These are phyloP conservation scores for Spinibarbus caldwelli DNA, from an alignment of 2,797 vertebrate genomes.

Conservation along the genomic window DNA sequence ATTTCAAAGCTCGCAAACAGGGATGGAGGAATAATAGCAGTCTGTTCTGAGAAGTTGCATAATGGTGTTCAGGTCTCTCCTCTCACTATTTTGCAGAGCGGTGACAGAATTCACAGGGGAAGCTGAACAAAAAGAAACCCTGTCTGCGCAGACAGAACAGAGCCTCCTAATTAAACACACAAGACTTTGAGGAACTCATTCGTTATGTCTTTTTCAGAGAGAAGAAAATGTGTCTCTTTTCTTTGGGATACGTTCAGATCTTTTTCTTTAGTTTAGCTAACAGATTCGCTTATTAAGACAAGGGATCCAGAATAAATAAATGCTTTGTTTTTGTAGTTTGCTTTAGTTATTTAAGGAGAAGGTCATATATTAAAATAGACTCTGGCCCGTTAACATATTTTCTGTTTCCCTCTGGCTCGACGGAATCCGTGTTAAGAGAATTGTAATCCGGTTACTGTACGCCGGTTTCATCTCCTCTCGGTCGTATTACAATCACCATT, in stretches of 20 bases:
- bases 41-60: slow-evolving; percentile 40
- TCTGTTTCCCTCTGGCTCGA: neutral
- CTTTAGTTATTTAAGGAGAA: neutral
- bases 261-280: neutral
- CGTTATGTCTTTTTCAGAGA: slow-evolving; percentile 42
- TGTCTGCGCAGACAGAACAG: slow-evolving; percentile 49
- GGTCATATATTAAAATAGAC: slow-evolving; percentile 9
- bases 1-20: slow-evolving; percentile 32
- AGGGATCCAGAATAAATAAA: neutral
- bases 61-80: slow-evolving; percentile 44
- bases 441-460: slow-evolving; percentile 27
- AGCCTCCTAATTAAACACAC: slow-evolving; percentile 59
- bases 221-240: slow-evolving; percentile 20
- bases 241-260: neutral
- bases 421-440: slow-evolving; percentile 16
- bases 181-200: slow-evolving; percentile 54
- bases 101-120: slow-evolving; percentile 65
- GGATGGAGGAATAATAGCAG: slow-evolving; percentile 37
- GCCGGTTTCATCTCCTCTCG: slow-evolving; percentile 32
- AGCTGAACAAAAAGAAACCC: slow-evolving; percentile 55
- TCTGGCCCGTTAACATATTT: slow-evolving; percentile 34
- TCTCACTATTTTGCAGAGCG: slow-evolving; percentile 59
- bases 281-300: neutral
- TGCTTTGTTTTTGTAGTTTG: slow-evolving; percentile 5
- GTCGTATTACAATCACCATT: slow-evolving; percentile 52